A percentile compares a stretch with the other conserved stretches of the same genome.
Conservation (phyloP, 2,888 invertebrate species). For the Epistrophe eligans region DNA sequence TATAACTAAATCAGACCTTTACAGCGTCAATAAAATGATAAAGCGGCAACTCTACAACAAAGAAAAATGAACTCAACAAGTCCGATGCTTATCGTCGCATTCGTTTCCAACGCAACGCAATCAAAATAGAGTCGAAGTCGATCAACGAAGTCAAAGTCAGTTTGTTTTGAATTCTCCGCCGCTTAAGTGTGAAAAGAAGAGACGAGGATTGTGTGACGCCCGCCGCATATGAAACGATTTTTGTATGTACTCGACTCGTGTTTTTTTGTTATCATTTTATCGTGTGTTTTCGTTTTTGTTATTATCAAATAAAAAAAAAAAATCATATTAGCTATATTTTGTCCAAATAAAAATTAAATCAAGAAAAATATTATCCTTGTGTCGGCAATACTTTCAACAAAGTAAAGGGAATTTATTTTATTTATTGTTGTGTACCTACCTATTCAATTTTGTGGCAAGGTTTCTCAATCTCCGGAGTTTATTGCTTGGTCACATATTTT, state of each 20-base stretch:
- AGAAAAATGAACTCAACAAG: neutral
- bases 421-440: neutral
- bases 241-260: neutral
- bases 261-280: neutral
- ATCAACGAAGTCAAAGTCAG: neutral
- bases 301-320: neutral
- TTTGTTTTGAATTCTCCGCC: constrained; percentile 19
- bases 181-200: neutral
- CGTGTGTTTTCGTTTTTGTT: neutral
- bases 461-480: constrained; percentile 1
- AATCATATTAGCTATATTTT: neutral
- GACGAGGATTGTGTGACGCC: neutral
- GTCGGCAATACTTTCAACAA: neutral
- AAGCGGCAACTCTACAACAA: no score
- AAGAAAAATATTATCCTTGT: neutral
- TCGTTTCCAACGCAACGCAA: neutral
- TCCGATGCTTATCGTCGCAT: neutral
- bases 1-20: no score
- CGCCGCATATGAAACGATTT: neutral
- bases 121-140: neutral
- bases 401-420: neutral
- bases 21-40: no score
- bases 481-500: constrained; percentile 17
- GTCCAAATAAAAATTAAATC: neutral
- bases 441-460: constrained; percentile 6